Evolutionary conservation across 2,888 invertebrate species (phyloP).

Genomic region (Xanthostigma xanthostigma): DNA sequence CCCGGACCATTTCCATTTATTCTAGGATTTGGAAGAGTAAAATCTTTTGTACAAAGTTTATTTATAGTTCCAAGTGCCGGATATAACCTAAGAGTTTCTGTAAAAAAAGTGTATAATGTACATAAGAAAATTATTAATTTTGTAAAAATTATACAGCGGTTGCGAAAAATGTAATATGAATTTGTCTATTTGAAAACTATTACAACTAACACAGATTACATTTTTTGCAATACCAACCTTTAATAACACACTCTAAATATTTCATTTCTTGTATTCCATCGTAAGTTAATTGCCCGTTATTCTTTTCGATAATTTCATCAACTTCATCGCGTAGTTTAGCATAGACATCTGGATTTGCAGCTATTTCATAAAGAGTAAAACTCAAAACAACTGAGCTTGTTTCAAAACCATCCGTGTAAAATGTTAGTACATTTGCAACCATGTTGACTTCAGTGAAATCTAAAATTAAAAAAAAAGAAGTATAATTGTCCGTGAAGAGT

Average conservation of each 20-base stretch:
- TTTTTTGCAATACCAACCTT: neutral
- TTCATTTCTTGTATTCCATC: conserved; percentile 26
- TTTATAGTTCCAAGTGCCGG: conserved; percentile 15
- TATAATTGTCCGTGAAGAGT: too few species aligned
- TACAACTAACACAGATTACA: too few species aligned
- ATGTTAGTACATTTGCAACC: conserved; percentile 22
- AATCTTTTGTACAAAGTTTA: conserved; percentile 15
- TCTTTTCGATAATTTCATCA: conserved; percentile 13
- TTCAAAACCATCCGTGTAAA: conserved; percentile 28
- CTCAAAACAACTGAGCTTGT: conserved; percentile 25
- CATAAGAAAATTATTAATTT: too few species aligned
- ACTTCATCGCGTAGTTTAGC: conserved; percentile 24
- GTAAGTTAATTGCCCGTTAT: conserved; percentile 21
- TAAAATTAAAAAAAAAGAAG: neutral
- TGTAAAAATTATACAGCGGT: too few species aligned
- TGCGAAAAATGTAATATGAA: too few species aligned
- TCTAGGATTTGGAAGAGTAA: conserved; percentile 11
- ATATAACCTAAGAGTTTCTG: conserved; percentile 20
- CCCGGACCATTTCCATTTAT: conserved; percentile 17
- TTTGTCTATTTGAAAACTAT: too few species aligned
- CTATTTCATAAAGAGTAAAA: conserved; percentile 23
- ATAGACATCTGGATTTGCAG: conserved; percentile 23
- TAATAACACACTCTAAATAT: conserved; percentile 26
- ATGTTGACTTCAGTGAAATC: conserved; percentile 14
- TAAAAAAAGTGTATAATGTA: conserved; percentile 3